phyloP scores from a whole-genome alignment of 53 echinoderm and acorn worm genomes.

The Antedon mediterranea region DNA sequence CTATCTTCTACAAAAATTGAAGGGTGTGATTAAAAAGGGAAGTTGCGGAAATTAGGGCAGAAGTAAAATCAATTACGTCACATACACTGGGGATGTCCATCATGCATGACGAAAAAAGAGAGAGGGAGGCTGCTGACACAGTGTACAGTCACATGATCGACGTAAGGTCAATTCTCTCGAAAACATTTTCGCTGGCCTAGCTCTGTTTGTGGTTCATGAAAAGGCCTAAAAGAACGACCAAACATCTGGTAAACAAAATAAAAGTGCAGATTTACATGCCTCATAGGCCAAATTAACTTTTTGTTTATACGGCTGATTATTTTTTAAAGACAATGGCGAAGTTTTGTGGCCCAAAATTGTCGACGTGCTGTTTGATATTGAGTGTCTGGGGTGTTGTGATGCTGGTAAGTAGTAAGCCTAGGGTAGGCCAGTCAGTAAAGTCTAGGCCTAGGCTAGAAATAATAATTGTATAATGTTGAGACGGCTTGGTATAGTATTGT shows the following conservation, averaged over 20 bases:
- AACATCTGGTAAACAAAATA: not conserved
- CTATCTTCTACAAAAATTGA: not conserved
- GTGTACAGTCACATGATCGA: not conserved
- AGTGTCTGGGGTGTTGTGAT: constrained; percentile 92
- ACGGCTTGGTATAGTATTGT: too few relatives aligned
- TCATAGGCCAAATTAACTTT: not conserved
- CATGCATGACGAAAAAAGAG: not conserved
- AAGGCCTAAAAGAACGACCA: not conserved
- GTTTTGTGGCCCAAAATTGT: constrained; percentile 71
- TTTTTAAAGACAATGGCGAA: constrained; percentile 19
- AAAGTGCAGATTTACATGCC: not conserved
- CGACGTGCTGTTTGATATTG: constrained; percentile 66
- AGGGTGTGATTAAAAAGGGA: not conserved
- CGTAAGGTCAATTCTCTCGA: not conserved
- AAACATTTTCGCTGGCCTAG: not conserved
- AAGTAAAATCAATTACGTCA: not conserved
- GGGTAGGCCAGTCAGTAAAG: too few relatives aligned
- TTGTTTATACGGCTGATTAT: not conserved
- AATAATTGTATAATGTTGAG: too few relatives aligned
- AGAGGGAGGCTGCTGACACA: not conserved
- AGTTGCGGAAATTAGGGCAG: constrained; percentile 1
- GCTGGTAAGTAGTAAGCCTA: constrained; percentile 46
- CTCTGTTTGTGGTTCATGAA: not conserved
- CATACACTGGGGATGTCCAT: not conserved
- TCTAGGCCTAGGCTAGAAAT: not conserved